Evolutionary conservation across 2,888 invertebrate species (phyloP), one percentile per base, ranked within the genome.

Genomic region (Phyllotreta striolata): DNA sequence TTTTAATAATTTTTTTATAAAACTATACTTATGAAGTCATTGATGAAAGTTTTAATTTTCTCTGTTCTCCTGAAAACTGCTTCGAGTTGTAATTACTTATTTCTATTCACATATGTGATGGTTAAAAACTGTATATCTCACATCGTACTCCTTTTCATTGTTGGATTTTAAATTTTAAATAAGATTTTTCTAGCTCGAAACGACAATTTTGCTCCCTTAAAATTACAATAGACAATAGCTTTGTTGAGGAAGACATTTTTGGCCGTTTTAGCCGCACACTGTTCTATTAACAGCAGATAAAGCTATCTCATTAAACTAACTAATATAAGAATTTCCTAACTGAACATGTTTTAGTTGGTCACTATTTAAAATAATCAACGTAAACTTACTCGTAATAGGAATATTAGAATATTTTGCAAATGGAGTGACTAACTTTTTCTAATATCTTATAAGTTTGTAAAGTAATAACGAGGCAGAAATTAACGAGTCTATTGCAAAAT

Each of bases 181-280:
- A 52, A 64, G 37, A 59, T 39, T 67, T 67, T 55, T 62, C 70
- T 72, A 77, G 77, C 77, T 76, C 76, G 76, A 74, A 77, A 75
- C 76, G 78, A 77, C 76, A 77, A 76, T 74, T 71, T 78, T 77
- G 77, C 76, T 77, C 76, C 77, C 78, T 76, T 76, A 75, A 72
- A 72, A 73, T 74, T 73, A 74, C 68, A 73, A 72, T 75, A 75
- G 75, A 76, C 73, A 75, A 73, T 76, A 76, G 76, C 75, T 73
- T 70, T 67, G 68, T 76, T 78, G 79, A 80, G 80, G 80, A 80
- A 80, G 80, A 80, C 80, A 80, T 80, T 77, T 80, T 80, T 80
- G 79, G 80, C 79, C 76, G 71, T 72, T 66, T 70, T 75, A 74
- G 77, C 78, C 78, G 77, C 78, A 75, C 74, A 79, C 79, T 77